Conservation (phyloP, 2,888 invertebrate genomes). For the Pharmacophagus antenor region DNA sequence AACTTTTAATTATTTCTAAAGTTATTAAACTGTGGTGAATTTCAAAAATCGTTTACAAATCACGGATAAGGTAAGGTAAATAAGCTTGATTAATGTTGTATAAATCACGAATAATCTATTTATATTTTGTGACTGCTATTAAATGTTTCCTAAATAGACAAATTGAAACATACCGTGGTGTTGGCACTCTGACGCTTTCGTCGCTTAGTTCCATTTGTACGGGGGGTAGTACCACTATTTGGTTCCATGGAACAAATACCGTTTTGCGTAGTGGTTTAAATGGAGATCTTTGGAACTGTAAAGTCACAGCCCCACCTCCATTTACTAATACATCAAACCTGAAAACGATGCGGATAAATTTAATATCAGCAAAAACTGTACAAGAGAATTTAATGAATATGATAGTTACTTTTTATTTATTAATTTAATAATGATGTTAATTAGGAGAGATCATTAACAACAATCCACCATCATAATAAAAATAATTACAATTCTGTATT, state of each 20-base stretch:
- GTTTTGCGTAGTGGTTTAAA: conserved; percentile 93
- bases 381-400: not conserved
- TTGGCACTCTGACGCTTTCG: conserved; percentile 81
- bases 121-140: too few relatives aligned
- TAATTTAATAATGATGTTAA: too few relatives aligned
- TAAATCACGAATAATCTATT: too few relatives aligned
- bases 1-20: too few relatives aligned
- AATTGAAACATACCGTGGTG: conserved; percentile 60
- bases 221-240: conserved; percentile 95
- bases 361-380: not conserved
- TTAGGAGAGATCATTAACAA: too few relatives aligned
- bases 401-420: too few relatives aligned
- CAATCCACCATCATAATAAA: too few relatives aligned
- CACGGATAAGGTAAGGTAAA: too few relatives aligned
- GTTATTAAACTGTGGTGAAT: too few relatives aligned
- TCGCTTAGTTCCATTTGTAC: conserved; percentile 92
- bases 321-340: conserved; percentile 99
- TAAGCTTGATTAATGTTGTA: too few relatives aligned
- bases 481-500: too few relatives aligned
- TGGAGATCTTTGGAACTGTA: conserved; percentile 97
- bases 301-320: conserved; percentile 97
- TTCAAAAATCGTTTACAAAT: too few relatives aligned
- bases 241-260: conserved; percentile 98
- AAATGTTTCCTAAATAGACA: not conserved
- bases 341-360: conserved; percentile 34